A percentile compares a stretch with the other conserved stretches of the same genome.
Conservation (phyloP, 2,888 invertebrate species). For the Octodonta nipae region DNA sequence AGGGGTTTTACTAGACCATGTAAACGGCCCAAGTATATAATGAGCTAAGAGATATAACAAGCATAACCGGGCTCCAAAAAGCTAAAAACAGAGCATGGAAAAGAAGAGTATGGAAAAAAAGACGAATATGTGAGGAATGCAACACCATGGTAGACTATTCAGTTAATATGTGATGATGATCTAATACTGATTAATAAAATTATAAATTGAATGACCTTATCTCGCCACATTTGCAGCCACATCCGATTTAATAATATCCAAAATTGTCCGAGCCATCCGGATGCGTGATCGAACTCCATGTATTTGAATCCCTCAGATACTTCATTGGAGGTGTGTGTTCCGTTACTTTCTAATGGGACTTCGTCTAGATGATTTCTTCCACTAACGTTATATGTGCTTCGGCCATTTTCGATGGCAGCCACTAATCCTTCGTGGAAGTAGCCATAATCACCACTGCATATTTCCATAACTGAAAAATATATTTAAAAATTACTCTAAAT, state of each 20-base stretch:
- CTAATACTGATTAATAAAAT: no score
- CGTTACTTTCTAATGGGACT: slow-evolving; percentile 8
- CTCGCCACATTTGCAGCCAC: slow-evolving; percentile 61
- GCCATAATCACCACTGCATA: slow-evolving; percentile 70
- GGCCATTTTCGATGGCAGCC: slow-evolving; percentile 52
- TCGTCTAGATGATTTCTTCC: slow-evolving; percentile 7
- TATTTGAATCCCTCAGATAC: slow-evolving; percentile 6
- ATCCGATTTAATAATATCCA: slow-evolving; percentile 51
- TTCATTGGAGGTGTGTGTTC: slow-evolving; percentile 9
- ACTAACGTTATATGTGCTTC: slow-evolving; percentile 20
- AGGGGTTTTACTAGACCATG: no score
- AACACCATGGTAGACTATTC: neutral
- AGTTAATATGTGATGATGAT: no score
- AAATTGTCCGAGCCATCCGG: slow-evolving; percentile 50
- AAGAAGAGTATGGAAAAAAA: no score
- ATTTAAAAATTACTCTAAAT: slow-evolving; percentile 3
- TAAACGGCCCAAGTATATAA: no score
- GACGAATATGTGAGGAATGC: no score
- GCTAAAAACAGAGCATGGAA: no score
- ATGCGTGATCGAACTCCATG: slow-evolving; percentile 12
- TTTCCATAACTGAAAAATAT: slow-evolving; percentile 55
- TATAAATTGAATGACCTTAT: slow-evolving; percentile 42
- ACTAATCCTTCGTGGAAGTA: slow-evolving; percentile 56
- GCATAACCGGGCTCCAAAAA: no score
- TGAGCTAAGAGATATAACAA: no score